Evolutionary conservation across 2,888 invertebrate species (phyloP), one percentile per base, ranked within the genome.

Genomic region (Hetaerina titia): DNA sequence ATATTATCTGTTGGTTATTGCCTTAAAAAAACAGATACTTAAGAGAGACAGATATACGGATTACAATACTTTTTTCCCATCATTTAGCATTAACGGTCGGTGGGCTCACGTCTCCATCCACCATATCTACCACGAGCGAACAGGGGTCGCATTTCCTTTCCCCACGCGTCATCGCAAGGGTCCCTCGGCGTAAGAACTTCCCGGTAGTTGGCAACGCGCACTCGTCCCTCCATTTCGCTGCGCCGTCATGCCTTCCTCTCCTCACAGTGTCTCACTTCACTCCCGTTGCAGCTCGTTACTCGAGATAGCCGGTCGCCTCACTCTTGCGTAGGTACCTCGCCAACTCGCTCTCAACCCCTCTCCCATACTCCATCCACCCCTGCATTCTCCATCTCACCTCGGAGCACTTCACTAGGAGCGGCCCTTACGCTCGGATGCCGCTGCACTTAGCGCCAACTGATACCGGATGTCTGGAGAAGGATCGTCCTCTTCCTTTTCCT

Each of bases 361-460:
- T 31, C 81, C 11, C n/a, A 7, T 69, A 4, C 69, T 0, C 22
- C n/a, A 19, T 69, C 7, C 69, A 69, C 69, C 69, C 19, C 69
- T 19, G 9, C n/a, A 8, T n/a, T n/a, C 19, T 19, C 64, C 7
- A 19, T 7, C 69, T 69, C 69, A 19, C 19, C 69, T 5, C 1
- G 25, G 81, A 81, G 81, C 11, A 17, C 11, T 11, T 15, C 13
- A 60, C 13, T 4, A 17, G 60, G 60, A 31, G 25, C 81, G 31
- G 31, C 81, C 81, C 81, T 81, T 31, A 81, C 81, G 81, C 81
- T 81, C 31, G 81, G 81, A 81, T 81, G 81, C 81, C 31, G 11
- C 31, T 81, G 81, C 81, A 81, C 81, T 81, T 81, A 31, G 31
- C 81, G 22, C 81, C 81, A 81, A 81, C 81, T 81, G 81, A 81